These are phyloP conservation scores for Vidua macroura DNA, from an alignment of 2,113 vertebrate species.

Conservation along the genomic window DNA sequence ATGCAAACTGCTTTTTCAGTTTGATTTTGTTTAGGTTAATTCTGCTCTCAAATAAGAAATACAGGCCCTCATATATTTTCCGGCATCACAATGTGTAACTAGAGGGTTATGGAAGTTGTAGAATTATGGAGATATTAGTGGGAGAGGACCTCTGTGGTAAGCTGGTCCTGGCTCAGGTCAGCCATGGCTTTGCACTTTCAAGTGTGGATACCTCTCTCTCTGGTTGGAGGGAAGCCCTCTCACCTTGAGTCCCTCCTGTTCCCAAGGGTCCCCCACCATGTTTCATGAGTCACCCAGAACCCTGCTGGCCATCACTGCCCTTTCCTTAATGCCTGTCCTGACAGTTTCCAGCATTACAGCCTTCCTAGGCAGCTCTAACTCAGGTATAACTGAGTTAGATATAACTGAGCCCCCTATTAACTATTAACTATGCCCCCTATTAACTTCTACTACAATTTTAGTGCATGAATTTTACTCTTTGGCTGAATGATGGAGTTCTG, in stretches of 20 bases:
- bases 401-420: too few species aligned
- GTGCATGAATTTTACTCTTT: neutral
- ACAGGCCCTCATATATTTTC: neutral
- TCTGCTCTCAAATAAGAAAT: neutral
- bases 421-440: neutral
- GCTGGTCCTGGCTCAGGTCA: neutral
- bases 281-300: neutral
- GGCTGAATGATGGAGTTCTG: neutral
- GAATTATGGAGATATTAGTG: neutral
- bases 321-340: neutral
- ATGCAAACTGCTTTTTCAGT: neutral
- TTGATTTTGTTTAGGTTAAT: neutral
- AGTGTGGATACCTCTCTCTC: neutral
- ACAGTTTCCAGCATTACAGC: neutral
- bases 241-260: neutral
- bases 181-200: neutral
- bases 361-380: neutral
- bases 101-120: neutral
- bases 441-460: neutral
- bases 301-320: neutral
- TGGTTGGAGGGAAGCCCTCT: neutral
- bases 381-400: neutral
- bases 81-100: neutral
- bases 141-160: neutral
- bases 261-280: neutral